Percentiles rank a stretch among this genome's conserved stretches.
Conservation (phyloP, 2,797 vertebrate genomes). For the Margarornis squamiger region DNA sequence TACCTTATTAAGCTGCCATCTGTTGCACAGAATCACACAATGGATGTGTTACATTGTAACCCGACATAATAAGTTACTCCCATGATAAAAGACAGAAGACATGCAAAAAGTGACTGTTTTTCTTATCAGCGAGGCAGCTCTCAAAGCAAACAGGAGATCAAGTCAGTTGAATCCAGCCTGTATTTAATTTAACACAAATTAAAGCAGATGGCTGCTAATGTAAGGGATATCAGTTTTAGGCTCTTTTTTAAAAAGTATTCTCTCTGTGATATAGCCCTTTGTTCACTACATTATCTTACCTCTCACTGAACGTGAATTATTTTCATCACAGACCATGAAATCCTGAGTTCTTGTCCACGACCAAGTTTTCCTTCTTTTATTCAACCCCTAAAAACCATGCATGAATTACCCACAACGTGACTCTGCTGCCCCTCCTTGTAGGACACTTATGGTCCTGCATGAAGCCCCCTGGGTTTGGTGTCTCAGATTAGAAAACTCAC, state of each 20-base stretch:
- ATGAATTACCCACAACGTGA: neutral
- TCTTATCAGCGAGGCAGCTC: constrained; percentile 4
- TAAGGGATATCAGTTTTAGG: neutral
- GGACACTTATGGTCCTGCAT: neutral
- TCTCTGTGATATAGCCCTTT: neutral
- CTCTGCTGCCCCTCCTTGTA: neutral
- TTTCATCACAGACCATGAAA: neutral
- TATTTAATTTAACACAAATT: neutral
- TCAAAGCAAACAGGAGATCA: neutral
- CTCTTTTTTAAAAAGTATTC: neutral
- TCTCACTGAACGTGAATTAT: neutral
- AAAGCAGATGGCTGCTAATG: neutral
- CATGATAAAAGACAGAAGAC: constrained; percentile 16
- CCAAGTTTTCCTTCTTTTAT: neutral
- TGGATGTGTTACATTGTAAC: neutral
- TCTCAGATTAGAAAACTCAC: neutral
- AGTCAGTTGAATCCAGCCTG: neutral
- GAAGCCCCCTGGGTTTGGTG: neutral
- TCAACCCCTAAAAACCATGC: neutral
- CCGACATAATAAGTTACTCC: constrained; percentile 1
- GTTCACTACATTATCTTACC: neutral
- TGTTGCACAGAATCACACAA: neutral
- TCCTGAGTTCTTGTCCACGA: neutral
- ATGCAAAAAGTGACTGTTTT: neutral
- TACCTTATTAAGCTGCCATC: constrained; percentile 41